phyloP scores from a whole-genome alignment of 92 coral and sea anemone genomes.

The Epizoanthus illoricatus region DNA sequence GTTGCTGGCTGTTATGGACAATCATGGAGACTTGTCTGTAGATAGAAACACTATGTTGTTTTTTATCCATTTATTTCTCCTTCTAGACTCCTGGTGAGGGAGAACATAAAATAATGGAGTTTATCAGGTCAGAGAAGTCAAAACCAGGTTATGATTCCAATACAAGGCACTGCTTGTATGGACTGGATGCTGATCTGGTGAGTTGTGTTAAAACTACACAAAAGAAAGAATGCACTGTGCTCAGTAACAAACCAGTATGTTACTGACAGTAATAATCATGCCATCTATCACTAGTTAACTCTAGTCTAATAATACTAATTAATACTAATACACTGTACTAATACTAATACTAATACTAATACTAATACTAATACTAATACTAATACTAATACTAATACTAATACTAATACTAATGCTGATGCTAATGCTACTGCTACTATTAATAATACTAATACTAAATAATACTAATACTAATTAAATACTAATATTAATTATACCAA shows the following conservation, averaged over 20 bases:
- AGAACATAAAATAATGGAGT: conserved; percentile 97
- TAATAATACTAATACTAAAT: no score
- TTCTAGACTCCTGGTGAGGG: conserved; percentile 99
- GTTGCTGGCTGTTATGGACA: background rate
- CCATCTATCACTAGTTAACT: no score
- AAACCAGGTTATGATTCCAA: conserved; percentile 83
- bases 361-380: no score
- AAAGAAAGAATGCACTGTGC: background rate
- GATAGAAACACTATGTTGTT: background rate
- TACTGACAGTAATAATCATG: no score
- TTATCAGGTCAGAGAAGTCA: conserved; percentile 86
- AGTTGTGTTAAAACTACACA: background rate
- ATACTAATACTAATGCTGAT: no score
- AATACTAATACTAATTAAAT: no score
- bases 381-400: no score
- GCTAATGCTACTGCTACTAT: no score
- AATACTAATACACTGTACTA: no score
- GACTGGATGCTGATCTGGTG: conserved; percentile 98
- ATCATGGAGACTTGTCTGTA: background rate
- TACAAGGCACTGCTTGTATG: conserved; percentile 95
- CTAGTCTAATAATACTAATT: no score
- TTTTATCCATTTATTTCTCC: background rate
- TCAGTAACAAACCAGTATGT: background rate
- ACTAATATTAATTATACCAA: no score
- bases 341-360: no score